A percentile compares a stretch with the other conserved stretches of the same genome.
phyloP scores from a whole-genome alignment of 2,113 vertebrate species.

The Oostethus manadensis region DNA sequence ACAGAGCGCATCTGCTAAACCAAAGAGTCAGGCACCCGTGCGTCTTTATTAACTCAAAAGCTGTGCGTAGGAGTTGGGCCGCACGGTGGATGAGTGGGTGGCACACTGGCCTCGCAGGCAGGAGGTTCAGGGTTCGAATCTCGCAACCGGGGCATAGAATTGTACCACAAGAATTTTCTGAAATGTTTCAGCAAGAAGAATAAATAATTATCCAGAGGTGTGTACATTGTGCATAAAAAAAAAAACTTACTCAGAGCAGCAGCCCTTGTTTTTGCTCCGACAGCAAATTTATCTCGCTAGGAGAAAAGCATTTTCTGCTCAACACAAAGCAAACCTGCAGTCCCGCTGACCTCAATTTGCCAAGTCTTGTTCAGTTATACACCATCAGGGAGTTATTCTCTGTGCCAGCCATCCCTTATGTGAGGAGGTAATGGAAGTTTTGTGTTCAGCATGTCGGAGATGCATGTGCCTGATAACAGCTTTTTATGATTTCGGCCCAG shows the following conservation, averaged over 20 bases:
- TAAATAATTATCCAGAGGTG: background rate
- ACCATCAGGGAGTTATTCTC: background rate
- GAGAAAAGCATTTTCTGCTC: slow-evolving; percentile 8
- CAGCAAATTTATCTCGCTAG: slow-evolving; percentile 5
- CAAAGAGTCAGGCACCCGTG: background rate
- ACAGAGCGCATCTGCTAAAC: slow-evolving; percentile 4
- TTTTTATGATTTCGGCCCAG: background rate
- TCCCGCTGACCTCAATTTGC: background rate
- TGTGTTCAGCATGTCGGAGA: slow-evolving; percentile 3
- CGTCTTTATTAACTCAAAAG: background rate
- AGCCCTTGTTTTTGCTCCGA: background rate
- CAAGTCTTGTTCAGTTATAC: background rate
- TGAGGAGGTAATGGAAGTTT: slow-evolving; percentile 2
- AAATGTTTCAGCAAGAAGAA: too few species aligned
- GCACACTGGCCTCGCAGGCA: too few species aligned
- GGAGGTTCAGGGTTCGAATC: too few species aligned
- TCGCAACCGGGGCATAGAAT: too few species aligned
- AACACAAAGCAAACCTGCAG: background rate
- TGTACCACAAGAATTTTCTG: too few species aligned
- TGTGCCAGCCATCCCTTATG: background rate
- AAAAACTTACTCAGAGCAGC: background rate
- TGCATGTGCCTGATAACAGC: background rate
- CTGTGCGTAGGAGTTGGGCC: slow-evolving; percentile 15
- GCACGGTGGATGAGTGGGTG: too few species aligned
- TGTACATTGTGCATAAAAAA: background rate